Base-by-base conservation (phyloP, 2,113 vertebrate genomes). In the Phylloscopus trochiloides region DNA sequence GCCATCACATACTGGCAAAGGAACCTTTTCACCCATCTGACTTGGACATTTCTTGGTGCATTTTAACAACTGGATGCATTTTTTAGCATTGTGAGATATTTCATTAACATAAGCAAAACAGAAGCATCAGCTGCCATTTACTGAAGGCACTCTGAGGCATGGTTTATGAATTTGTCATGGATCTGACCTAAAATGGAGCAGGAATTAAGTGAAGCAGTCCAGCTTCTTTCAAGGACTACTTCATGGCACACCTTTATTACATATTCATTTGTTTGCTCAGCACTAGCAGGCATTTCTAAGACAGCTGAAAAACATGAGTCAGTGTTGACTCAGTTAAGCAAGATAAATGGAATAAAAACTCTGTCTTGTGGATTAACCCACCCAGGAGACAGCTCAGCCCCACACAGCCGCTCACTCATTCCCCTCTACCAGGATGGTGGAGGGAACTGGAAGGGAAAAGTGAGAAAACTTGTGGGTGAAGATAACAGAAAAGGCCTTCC, bases 321-420 rank as follows among this genome's bases (percentile, higher is more conserved):
- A 55, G 42, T 18, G 10, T 42, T 88, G 59, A 77, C 38, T 77
- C 68, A 73, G 4, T 38, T 34, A 26, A 77, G 65, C 43, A 67
- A 62, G 52, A 50, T 28, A 25, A 83, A 79, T n/a, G 28, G n/a
- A 52, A 74, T 52, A 43, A 88, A 70, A 85, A 1, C 14, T 40
- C 17, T 32, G 6, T 57, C 10, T 51, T 61, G n/a, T 70, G 51
- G 8, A 38, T 55, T 68, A 76, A 68, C 17, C 25, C 36, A 14
- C 50, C 17, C 32, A 22, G 25, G 1, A 54, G 58, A 62, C 32
- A 91, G 91, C 73, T 90, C 82, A 90, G 54, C 38, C 74, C 38
- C 55, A 45, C 10, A 8, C n/a, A 31, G 45, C n/a, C 0, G 0
- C 45, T 85, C 22, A 7, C 63, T 91, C 32, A 5, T n/a, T 42